Evolutionary conservation across 1,140 invertebrate genomes (phyloP).

Genomic region (Drosophila asahinai): DNA sequence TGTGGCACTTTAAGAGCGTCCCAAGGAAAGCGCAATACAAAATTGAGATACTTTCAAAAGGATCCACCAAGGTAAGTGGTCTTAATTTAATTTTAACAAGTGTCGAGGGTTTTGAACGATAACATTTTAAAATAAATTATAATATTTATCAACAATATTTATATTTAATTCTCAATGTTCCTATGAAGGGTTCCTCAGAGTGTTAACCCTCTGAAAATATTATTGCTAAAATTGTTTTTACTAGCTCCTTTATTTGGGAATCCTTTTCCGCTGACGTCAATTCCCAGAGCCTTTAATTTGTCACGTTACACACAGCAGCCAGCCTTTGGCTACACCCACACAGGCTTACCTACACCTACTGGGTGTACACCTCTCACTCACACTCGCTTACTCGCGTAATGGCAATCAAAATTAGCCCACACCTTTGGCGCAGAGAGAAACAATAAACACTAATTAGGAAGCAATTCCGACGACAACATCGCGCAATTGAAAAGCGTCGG

Average conservation of each 20-base stretch:
- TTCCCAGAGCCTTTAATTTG: constrained; percentile 10
- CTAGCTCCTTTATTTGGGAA: neutral
- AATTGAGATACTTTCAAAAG: neutral
- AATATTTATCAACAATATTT: neutral
- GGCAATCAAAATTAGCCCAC: constrained; percentile 48
- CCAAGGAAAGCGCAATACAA: constrained; percentile 7
- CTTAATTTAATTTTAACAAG: neutral
- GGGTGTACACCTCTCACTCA: constrained; percentile 1
- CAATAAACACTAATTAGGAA: constrained; percentile 74
- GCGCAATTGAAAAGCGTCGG: constrained; percentile 42
- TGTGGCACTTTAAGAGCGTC: constrained; percentile 21
- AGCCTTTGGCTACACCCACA: constrained; percentile 17
- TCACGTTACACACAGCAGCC: constrained; percentile 6
- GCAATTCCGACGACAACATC: constrained; percentile 54
- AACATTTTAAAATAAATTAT: neutral
- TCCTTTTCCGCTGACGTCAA: neutral
- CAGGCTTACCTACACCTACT: neutral
- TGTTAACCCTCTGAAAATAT: neutral
- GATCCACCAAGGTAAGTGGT: constrained; percentile 11
- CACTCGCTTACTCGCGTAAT: constrained; percentile 1
- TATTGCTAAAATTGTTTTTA: neutral
- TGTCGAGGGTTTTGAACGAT: no score
- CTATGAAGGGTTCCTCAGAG: no score
- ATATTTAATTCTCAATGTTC: no score
- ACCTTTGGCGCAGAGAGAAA: constrained; percentile 44